Base-by-base conservation (phyloP, 2,797 vertebrate genomes). In the Tenualosa thibaudeaui region DNA sequence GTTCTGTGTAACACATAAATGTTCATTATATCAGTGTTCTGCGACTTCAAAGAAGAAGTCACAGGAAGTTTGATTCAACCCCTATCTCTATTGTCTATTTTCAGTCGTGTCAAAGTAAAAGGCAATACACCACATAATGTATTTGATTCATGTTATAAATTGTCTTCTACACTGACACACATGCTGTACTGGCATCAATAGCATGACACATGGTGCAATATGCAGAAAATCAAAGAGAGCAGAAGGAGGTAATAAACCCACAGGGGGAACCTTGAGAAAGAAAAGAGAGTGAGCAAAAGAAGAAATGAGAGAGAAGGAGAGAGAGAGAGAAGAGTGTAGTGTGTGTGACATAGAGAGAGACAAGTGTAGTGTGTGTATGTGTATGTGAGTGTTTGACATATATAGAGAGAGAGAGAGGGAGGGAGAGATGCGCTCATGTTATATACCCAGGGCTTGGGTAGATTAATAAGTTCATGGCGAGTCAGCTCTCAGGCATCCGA, bases 401-500 rank as follows among this genome's bases (percentile, higher is more conserved):
- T 0, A 78, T 46, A 26, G 83, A 84, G 12, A 46, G 68, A 81
- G 83, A 71, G 40, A 31, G 60, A 56, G 22, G 13, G 24, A 75
- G 50, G 51, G 68, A 40, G 68, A 81, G 75, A 84, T 83, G 46
- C 83, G 50, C 51, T 65, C 37, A 19, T 46, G 84, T 82, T 54
- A 37, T 82, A 85, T 40, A 85, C 7, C 13, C 43, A 81, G 56
- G 71, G 75, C 54, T 1, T 71, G 68, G n/a, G 31, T 87, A 58
- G 65, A 58, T 71, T 82, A 85, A 17, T 78, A 49, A 82, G 83
- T 81, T 50, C 12, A 46, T n/a, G 54, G 56, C 83, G 51, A 85
- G 46, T 68, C 81, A 81, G 31, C 24, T 82, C 50, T 37, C 78
- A 65, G 82, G 58, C 84, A 84, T 83, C 83, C 75, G 53, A 56